These are phyloP conservation scores for Colius striatus DNA, from an alignment of 2,113 vertebrate genomes.

Conservation along the genomic window DNA sequence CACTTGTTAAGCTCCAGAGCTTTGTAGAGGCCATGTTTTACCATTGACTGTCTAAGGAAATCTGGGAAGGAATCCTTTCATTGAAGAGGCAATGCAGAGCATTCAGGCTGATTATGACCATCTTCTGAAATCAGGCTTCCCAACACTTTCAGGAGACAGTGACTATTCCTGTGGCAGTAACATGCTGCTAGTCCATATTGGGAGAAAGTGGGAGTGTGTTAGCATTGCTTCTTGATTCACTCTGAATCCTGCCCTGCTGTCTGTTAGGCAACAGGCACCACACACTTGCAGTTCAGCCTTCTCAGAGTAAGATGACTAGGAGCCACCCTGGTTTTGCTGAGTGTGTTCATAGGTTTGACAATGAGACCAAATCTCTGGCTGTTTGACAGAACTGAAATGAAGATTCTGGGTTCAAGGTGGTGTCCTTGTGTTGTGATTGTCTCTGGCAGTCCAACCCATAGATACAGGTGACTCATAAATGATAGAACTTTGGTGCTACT, in stretches of 20 bases:
- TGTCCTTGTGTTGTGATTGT: not conserved
- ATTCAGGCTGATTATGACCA: not conserved
- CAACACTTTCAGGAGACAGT: not conserved
- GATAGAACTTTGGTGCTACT: not conserved
- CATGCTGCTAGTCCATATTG: not conserved
- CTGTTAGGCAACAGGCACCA: not conserved
- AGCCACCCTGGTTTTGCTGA: not conserved
- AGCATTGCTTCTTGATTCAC: not conserved
- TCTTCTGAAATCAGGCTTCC: not conserved
- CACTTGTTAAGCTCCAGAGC: not conserved
- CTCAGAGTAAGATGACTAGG: too few species aligned
- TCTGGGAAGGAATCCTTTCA: not conserved
- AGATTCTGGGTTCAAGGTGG: not conserved
- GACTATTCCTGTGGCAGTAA: not conserved
- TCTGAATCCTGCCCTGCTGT: not conserved
- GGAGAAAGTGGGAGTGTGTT: not conserved
- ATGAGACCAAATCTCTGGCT: not conserved
- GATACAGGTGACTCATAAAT: not conserved
- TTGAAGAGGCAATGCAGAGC: not conserved
- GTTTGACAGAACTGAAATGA: not conserved
- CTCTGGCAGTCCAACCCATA: not conserved
- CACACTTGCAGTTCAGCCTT: not conserved
- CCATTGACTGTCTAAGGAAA: not conserved
- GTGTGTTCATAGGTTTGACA: not conserved
- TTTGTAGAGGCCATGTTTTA: not conserved